Evolutionary conservation across 1,140 invertebrate genomes (phyloP), one percentile per base, ranked within the genome.

Genomic region (Drosophila mauritiana): DNA sequence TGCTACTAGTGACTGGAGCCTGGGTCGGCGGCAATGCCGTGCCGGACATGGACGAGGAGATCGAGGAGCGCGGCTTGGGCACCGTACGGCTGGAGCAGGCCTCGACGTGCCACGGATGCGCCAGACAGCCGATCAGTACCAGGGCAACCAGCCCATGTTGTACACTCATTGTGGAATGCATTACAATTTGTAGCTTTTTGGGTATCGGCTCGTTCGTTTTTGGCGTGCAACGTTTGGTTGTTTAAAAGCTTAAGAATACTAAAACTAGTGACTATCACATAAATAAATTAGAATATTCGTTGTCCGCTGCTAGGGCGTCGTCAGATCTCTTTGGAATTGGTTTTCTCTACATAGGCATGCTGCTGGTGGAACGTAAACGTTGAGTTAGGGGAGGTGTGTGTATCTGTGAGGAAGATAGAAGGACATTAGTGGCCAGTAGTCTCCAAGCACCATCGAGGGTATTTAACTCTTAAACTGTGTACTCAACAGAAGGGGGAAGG

Each of bases 51-150:
- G 90, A 86, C 1, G 86, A 80, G 4, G 89, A 82, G 51, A 91
- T 78, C 46, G 89, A 84, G 36, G 91, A 95, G 73, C 96, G 94
- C 49, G 96, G 96, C 92, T 97, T 97, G 68, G 96, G 96, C 78
- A 96, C 97, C 49, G 96, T 96, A 85, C 96, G 94, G 92, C 96
- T 97, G 91, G 96, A 97, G 93, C 96, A 97, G 82, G 96, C 95
- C 92, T 96, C 96, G 95, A 80, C 73, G 22, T 64, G 40, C 8
- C 39, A 51, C 34, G 78, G 82, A 51, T 62, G 79, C 43, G 72
- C 63, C 20, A 83, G 58, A 31, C 65, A 78, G 59, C 65, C 63
- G 13, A 88, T 42, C 55, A 80, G 15, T 57, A 86, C 27, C 49
- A 86, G 54, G 31, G 62, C 39, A 27, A 65, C 56, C 62, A 78